Conservation (phyloP, 2,113 vertebrate species). For the Grammomys dolichurus region DNA sequence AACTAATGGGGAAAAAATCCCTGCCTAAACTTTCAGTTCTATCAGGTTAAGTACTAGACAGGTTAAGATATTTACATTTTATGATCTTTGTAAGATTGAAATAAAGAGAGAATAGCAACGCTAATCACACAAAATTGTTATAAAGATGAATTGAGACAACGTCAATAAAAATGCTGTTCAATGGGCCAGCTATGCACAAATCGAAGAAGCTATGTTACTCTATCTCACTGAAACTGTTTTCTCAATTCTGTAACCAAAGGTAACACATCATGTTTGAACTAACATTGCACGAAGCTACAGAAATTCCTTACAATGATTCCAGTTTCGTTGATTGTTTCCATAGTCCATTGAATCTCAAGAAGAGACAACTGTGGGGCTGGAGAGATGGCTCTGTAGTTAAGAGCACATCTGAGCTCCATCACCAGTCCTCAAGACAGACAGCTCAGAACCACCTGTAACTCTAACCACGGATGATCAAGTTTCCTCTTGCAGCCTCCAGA, state of each 20-base stretch:
- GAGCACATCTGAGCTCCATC: too few species aligned
- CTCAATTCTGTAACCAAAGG: slow-evolving; percentile 21
- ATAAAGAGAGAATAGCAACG: slow-evolving; percentile 28
- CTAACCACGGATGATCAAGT: too few species aligned
- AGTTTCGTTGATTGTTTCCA: background rate
- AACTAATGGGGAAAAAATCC: too few species aligned
- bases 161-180: background rate
- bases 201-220: background rate
- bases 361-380: background rate
- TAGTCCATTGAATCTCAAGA: background rate
- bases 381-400: background rate
- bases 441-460: background rate
- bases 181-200: background rate
- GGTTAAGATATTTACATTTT: background rate
- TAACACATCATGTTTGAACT: background rate
- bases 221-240: slow-evolving; percentile 21
- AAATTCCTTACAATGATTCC: background rate
- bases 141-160: slow-evolving; percentile 15
- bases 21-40: background rate
- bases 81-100: slow-evolving; percentile 9
- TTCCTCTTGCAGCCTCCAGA: background rate
- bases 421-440: too few species aligned
- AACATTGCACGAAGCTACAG: background rate
- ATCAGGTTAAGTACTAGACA: background rate
- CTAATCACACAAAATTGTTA: background rate